Percentiles rank a stretch among this genome's conserved stretches.
Conservation (phyloP, 2,797 vertebrate species). For the Peromyscus nudipes region DNA sequence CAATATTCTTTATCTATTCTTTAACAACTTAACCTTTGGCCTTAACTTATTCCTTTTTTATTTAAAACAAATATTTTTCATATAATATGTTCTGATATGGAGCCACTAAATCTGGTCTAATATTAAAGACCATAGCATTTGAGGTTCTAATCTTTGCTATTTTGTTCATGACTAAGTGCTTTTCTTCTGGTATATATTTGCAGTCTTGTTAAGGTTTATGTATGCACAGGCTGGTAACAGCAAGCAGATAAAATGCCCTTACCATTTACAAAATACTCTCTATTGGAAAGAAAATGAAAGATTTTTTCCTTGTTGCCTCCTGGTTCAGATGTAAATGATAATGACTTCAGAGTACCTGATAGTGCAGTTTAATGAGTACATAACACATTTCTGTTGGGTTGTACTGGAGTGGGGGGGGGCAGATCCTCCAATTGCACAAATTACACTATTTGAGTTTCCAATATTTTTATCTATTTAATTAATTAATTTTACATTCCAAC, state of each 20-base stretch:
- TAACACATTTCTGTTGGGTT: slow-evolving; percentile 90
- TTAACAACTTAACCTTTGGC: neutral
- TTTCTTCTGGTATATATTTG: slow-evolving; percentile 87
- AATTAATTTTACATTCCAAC: too few relatives aligned
- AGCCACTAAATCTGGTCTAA: slow-evolving; percentile 85
- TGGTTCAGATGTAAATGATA: slow-evolving; percentile 91
- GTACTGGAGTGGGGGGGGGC: slow-evolving; percentile 82
- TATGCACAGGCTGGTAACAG: slow-evolving; percentile 92
- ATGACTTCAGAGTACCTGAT: slow-evolving; percentile 93
- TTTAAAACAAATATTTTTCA: neutral
- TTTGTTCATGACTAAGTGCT: slow-evolving; percentile 87
- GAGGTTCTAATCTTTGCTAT: slow-evolving; percentile 86
- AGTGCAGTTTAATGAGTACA: slow-evolving; percentile 94
- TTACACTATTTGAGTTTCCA: slow-evolving; percentile 90
- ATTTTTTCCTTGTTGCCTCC: slow-evolving; percentile 89
- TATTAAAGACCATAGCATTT: slow-evolving; percentile 85
- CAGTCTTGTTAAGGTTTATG: slow-evolving; percentile 91
- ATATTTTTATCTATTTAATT: slow-evolving; percentile 4
- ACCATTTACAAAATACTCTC: slow-evolving; percentile 87
- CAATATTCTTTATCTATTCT: neutral
- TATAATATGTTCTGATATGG: neutral
- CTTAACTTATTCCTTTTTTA: neutral
- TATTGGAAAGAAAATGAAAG: slow-evolving; percentile 86
- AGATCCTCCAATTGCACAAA: slow-evolving; percentile 93
- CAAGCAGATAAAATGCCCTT: slow-evolving; percentile 91